Conservation (phyloP, 1,140 invertebrate genomes). For the Rhizoglyphus robini region DNA sequence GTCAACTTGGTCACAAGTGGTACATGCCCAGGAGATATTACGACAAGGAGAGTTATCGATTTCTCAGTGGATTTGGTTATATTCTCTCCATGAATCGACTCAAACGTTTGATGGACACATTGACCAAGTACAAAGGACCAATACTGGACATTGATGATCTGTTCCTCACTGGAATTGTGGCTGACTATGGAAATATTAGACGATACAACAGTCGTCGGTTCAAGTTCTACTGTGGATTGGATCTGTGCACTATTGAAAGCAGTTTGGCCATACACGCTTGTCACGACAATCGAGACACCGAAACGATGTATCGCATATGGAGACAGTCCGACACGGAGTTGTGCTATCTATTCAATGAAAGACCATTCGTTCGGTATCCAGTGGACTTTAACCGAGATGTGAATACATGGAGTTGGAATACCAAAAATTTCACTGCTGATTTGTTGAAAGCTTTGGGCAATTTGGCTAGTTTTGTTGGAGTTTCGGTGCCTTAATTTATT, state of each 20-base stretch:
- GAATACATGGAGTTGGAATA: too few species aligned
- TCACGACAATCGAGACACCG: not conserved
- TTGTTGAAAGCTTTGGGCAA: too few species aligned
- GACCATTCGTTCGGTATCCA: too few species aligned
- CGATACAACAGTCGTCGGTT: slow-evolving; percentile 12
- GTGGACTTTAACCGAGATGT: too few species aligned
- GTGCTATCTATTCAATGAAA: too few species aligned
- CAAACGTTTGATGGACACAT: not conserved
- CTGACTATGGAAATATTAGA: slow-evolving; percentile 12
- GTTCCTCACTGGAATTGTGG: slow-evolving; percentile 17
- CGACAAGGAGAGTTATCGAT: slow-evolving; percentile 18
- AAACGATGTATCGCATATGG: slow-evolving; percentile 9
- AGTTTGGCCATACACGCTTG: slow-evolving; percentile 5
- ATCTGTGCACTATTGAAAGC: slow-evolving; percentile 1
- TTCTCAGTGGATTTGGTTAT: not conserved
- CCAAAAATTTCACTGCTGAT: too few species aligned
- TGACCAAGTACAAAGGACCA: not conserved
- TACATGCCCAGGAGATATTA: slow-evolving; percentile 61
- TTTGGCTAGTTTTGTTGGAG: too few species aligned
- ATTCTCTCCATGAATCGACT: slow-evolving; percentile 5
- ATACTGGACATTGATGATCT: slow-evolving; percentile 18
- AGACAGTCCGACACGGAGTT: not conserved
- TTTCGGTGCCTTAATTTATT: too few species aligned
- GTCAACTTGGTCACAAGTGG: slow-evolving; percentile 64
- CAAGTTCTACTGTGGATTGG: slow-evolving; percentile 3